Evolutionary conservation across 2,888 invertebrate species (phyloP), one percentile per base, ranked within the genome.

Genomic region (Anoplius nigerrimus): DNA sequence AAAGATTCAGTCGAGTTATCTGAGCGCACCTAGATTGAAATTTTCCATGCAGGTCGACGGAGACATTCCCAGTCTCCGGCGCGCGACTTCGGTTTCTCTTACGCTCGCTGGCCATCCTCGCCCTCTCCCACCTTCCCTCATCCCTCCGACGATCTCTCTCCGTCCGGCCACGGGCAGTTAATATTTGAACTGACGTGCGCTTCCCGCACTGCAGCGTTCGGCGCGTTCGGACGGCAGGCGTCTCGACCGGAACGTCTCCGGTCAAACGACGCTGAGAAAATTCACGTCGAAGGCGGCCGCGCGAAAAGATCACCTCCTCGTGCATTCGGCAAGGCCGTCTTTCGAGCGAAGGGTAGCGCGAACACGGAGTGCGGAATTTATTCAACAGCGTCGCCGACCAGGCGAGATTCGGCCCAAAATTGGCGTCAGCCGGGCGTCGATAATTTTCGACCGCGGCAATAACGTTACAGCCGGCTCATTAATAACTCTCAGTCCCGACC

Each of bases 1-100:
- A 88, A 88, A 87, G 81, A 88, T 88, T 88, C 83, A 88, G 59
- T 73, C 82, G 82, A 86, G 84, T 87, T 87, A 87, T 88, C 87
- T 76, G 80, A 79, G 83, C 81, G 80, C 75, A 81, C 76, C 82
- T 82, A 82, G 86, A 87, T 88, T 87, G 87, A 87, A 87, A 88
- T 88, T 86, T 87, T 81, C 85, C 83, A 86, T 86, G 86, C 86
- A 84, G 63, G 69, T 71, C 58, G 54, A 56, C 53, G 16, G 55
- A 21, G 62, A 62, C 51, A 59, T 34, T 53, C 52, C 45, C 55
- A 55, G 22, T 22, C 34, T 48, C 57, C 43, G 34, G 43, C 56
- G 56, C 51, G 27, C 59, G 18, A 27, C 52, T 62, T 55, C 34
- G 34, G 58, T n/a, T 2, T 18, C 21, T 42, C 11, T 2, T 13